Evolutionary conservation across 2,113 vertebrate genomes (phyloP).

Genomic region (Rhadina sibilatrix): DNA sequence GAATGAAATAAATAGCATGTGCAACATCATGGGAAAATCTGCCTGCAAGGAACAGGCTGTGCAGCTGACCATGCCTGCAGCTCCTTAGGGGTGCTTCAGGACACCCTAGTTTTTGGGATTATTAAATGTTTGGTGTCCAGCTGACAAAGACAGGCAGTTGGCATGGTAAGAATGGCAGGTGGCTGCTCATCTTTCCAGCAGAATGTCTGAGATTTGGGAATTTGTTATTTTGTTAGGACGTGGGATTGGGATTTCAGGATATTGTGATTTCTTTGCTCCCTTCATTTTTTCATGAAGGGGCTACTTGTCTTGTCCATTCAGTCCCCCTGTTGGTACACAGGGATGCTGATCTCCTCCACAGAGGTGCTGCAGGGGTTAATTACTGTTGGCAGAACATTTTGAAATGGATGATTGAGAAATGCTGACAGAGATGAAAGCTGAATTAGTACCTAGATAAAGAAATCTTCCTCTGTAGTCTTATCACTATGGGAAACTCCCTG

Average conservation of each 20-base stretch:
- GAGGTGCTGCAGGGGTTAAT: not conserved
- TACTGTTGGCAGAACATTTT: not conserved
- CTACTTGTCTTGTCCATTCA: not conserved
- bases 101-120: not conserved
- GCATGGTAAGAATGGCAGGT: not conserved
- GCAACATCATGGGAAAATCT: not conserved
- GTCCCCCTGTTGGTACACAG: fast-evolving
- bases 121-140: not conserved
- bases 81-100: not conserved
- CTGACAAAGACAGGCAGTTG: not conserved
- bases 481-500: not conserved
- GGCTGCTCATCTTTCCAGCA: not conserved
- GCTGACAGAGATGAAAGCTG: not conserved
- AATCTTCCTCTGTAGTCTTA: constrained; percentile 9
- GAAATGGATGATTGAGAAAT: not conserved
- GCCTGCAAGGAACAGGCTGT: not conserved
- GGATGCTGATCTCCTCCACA: not conserved
- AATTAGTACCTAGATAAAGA: not conserved
- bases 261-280: not conserved
- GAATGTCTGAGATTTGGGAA: not conserved
- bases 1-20: constrained; percentile 15
- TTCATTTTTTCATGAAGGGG: not conserved
- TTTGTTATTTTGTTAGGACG: not conserved
- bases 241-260: not conserved
- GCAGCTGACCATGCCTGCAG: not conserved